Evolutionary conservation across 2,888 invertebrate species (phyloP).

Genomic region (Euspilapteryx auroguttella): DNA sequence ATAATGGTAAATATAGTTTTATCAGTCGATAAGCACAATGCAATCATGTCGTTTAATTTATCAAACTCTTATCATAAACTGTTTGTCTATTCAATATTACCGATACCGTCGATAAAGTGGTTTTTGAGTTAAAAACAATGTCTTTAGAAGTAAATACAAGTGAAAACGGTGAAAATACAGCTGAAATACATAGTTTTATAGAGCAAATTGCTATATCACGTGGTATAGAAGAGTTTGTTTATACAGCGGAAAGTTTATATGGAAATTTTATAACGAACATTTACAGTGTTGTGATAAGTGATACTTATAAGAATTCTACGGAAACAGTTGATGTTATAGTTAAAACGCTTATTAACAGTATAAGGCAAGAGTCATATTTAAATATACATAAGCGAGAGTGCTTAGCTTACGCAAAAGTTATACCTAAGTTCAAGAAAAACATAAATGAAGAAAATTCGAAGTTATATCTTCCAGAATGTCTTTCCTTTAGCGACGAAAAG

Average conservation of each 20-base stretch:
- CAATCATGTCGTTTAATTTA: too few species aligned
- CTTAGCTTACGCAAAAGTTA: constrained; percentile 21
- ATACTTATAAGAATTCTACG: constrained; percentile 16
- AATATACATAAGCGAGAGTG: constrained; percentile 39
- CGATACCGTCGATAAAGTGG: too few species aligned
- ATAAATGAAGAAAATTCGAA: constrained; percentile 18
- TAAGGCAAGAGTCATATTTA: constrained; percentile 31
- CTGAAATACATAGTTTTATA: constrained; percentile 30
- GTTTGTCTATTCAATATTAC: too few species aligned
- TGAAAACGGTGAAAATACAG: constrained; percentile 40
- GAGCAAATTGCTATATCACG: constrained; percentile 21
- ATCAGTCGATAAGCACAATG: too few species aligned
- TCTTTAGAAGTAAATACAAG: constrained; percentile 47
- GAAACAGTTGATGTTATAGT: constrained; percentile 24
- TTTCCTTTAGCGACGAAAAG: constrained; percentile 19
- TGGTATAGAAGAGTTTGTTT: constrained; percentile 26
- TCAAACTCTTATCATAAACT: too few species aligned
- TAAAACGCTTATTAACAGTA: constrained; percentile 36
- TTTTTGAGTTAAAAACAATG: too few species aligned
- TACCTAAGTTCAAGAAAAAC: constrained; percentile 20
- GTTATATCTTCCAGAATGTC: constrained; percentile 24
- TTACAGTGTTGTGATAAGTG: constrained; percentile 30
- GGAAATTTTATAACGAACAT: constrained; percentile 39
- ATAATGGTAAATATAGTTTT: too few species aligned
- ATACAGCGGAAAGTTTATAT: constrained; percentile 34